These are phyloP conservation scores for Serrognathus titanus DNA, from an alignment of 2,888 invertebrate genomes.

Conservation along the genomic window DNA sequence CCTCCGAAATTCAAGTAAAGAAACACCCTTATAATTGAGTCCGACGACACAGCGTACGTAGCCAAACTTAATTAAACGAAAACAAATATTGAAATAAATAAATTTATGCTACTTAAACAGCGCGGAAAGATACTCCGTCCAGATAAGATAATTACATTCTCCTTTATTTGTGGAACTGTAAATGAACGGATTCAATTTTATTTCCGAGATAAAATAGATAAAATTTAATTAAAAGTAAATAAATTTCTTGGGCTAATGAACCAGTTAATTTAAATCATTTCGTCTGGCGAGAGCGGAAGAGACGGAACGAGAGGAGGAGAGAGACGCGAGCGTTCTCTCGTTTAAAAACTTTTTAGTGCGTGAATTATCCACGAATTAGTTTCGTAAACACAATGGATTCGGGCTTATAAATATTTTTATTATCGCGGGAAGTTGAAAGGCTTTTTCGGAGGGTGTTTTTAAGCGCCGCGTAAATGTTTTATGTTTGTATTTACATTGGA, in stretches of 20 bases:
- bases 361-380: constrained; percentile 11
- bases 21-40: too few species aligned
- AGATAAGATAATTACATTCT: constrained; percentile 28
- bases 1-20: too few species aligned
- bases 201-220: constrained; percentile 34
- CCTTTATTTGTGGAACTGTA: constrained; percentile 31
- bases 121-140: constrained; percentile 16
- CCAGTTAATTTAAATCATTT: constrained; percentile 35
- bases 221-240: constrained; percentile 42
- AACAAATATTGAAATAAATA: constrained; percentile 18
- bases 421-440: too few species aligned
- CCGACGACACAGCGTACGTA: not conserved
- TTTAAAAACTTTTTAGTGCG: constrained; percentile 12
- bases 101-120: constrained; percentile 16
- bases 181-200: constrained; percentile 34
- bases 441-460: too few species aligned
- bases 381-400: constrained; percentile 8
- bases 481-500: too few species aligned
- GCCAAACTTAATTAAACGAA: not conserved
- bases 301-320: not conserved
- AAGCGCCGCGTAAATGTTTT: too few species aligned
- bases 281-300: not conserved
- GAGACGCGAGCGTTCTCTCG: constrained; percentile 10
- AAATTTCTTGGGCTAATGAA: constrained; percentile 36
- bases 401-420: too few species aligned